phyloP scores from a whole-genome alignment of 2,797 vertebrate genomes.

The Sciaenops ocellatus region DNA sequence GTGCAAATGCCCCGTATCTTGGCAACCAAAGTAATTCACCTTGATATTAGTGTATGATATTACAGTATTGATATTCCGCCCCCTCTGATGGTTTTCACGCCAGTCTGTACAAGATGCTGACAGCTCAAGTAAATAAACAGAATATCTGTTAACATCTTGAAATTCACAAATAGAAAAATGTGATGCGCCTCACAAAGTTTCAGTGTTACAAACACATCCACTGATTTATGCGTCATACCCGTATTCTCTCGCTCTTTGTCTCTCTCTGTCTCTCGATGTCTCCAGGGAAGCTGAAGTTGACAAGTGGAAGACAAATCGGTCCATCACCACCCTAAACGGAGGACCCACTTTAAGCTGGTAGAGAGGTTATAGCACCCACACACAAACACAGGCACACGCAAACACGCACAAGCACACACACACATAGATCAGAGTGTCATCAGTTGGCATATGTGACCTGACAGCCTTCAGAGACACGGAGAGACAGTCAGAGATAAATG shows the following conservation, averaged over 20 bases:
- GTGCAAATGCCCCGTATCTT: neutral
- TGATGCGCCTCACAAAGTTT: conserved; percentile 34
- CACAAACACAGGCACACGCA: conserved; percentile 16
- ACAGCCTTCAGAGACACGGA: conserved; percentile 56
- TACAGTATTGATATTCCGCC: neutral
- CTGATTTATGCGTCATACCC: neutral
- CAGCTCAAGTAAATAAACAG: conserved; percentile 35
- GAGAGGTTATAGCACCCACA: conserved; percentile 53
- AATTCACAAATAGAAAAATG: conserved; percentile 37
- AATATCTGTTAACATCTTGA: conserved; percentile 27
- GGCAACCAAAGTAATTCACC: conserved; percentile 7
- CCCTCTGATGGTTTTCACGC: neutral
- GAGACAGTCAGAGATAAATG: conserved; percentile 42
- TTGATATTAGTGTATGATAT: conserved; percentile 20
- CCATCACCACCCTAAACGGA: conserved; percentile 58
- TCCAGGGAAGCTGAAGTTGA: conserved; percentile 58
- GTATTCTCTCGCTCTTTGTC: neutral
- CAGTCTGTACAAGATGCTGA: neutral
- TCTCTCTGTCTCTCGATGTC: conserved; percentile 18
- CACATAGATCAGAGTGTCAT: conserved; percentile 55
- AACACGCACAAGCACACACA: conserved; percentile 1
- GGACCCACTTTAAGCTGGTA: conserved; percentile 47
- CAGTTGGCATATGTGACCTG: conserved; percentile 64
- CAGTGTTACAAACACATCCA: conserved; percentile 22
- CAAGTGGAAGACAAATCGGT: conserved; percentile 75